Conservation (phyloP, 1,140 invertebrate species). For the Hyposmocoma kahamanoa region DNA sequence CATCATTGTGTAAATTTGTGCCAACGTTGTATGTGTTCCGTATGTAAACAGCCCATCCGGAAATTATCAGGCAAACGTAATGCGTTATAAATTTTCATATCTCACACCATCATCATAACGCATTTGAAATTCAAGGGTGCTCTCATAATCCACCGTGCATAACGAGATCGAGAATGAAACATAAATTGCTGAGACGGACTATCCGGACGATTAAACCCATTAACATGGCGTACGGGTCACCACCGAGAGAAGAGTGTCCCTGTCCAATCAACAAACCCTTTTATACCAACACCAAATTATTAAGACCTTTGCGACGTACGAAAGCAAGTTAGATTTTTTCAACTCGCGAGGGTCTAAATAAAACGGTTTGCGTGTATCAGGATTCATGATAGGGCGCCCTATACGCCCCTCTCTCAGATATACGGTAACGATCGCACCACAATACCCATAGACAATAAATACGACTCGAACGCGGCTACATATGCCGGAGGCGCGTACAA, state of each 20-base stretch:
- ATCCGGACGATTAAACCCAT: slow-evolving; percentile 64
- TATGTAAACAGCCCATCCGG: no score
- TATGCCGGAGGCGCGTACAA: slow-evolving; percentile 46
- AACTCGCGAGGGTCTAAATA: slow-evolving; percentile 34
- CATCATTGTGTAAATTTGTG: no score
- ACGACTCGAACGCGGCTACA: slow-evolving; percentile 42
- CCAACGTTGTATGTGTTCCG: no score
- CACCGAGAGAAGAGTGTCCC: slow-evolving; percentile 36
- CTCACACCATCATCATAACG: slow-evolving; percentile 40
- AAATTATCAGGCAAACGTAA: no score
- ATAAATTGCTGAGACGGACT: slow-evolving; percentile 63
- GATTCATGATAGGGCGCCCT: slow-evolving; percentile 63
- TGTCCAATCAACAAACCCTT: slow-evolving; percentile 64
- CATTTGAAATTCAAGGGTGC: slow-evolving; percentile 31
- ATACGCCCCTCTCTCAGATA: slow-evolving; percentile 56
- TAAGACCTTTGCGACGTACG: slow-evolving; percentile 15
- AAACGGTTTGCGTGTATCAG: slow-evolving; percentile 53
- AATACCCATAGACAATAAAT: slow-evolving; percentile 70
- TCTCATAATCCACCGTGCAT: slow-evolving; percentile 54
- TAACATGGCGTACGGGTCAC: slow-evolving; percentile 59
- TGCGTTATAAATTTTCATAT: slow-evolving; percentile 57
- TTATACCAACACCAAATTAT: slow-evolving; percentile 31
- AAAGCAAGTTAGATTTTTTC: slow-evolving; percentile 18
- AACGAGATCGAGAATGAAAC: slow-evolving; percentile 72
- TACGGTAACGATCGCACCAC: slow-evolving; percentile 67